A percentile compares a stretch with the other conserved stretches of the same genome.
Conservation (phyloP, 1,140 invertebrate species). For the Lysiphlebus fabarum region DNA sequence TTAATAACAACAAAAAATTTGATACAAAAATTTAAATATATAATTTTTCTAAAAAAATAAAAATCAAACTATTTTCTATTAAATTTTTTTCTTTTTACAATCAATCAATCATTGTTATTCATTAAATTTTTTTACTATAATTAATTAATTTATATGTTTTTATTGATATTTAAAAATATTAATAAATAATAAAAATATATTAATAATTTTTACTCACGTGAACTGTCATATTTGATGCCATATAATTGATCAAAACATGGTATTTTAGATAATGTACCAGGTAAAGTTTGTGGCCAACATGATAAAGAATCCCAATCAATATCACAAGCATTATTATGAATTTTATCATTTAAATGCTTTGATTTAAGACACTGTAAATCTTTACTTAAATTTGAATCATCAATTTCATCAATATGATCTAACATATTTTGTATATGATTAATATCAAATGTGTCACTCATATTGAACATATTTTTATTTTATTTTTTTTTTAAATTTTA, state of each 20-base stretch:
- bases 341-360: slow-evolving; percentile 22
- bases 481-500: no score
- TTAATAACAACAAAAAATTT: no score
- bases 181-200: no score
- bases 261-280: slow-evolving; percentile 60
- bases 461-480: slow-evolving; percentile 19
- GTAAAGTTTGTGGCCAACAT: slow-evolving; percentile 72
- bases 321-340: slow-evolving; percentile 47
- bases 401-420: slow-evolving; percentile 38
- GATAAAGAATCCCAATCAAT: slow-evolving; percentile 67
- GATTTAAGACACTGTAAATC: slow-evolving; percentile 32
- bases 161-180: no score
- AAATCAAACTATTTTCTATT: no score
- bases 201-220: slow-evolving; percentile 53
- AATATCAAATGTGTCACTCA: slow-evolving; percentile 18
- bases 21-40: no score
- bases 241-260: slow-evolving; percentile 72
- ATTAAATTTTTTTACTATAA: no score
- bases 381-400: slow-evolving; percentile 31
- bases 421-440: slow-evolving; percentile 38
- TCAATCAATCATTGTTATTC: no score
- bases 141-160: no score
- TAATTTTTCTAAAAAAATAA: no score
- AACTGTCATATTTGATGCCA: slow-evolving; percentile 69
- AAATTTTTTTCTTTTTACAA: no score